These are phyloP conservation scores for Meteorus colon DNA, from an alignment of 2,888 invertebrate genomes.

Conservation along the genomic window DNA sequence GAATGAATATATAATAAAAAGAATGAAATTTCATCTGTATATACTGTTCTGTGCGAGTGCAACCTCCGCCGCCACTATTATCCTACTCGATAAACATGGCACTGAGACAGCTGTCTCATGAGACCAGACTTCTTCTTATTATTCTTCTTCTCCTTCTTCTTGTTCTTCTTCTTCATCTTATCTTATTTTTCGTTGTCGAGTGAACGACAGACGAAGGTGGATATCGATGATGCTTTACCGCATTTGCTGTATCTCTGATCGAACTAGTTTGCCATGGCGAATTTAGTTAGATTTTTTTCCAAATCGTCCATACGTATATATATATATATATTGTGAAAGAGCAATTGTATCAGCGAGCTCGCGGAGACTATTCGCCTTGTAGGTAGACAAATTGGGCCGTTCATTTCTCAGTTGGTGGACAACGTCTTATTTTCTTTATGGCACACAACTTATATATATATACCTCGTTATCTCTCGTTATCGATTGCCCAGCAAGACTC, in stretches of 20 bases:
- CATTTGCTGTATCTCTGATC: slow-evolving; percentile 13
- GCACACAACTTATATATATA: slow-evolving; percentile 44
- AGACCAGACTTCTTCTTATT: slow-evolving; percentile 31
- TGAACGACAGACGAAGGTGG: slow-evolving; percentile 8
- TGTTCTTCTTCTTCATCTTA: background rate
- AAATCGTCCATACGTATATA: background rate
- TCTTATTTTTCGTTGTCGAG: background rate
- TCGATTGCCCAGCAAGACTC: slow-evolving; percentile 59
- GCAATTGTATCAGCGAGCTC: background rate
- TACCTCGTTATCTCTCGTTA: slow-evolving; percentile 64
- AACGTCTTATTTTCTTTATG: slow-evolving; percentile 38
- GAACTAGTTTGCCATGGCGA: slow-evolving; percentile 38
- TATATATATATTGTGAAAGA: background rate
- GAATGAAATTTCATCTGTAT: slow-evolving; percentile 1
- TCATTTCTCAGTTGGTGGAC: slow-evolving; percentile 23
- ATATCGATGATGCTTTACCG: slow-evolving; percentile 10
- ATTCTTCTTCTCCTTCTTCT: background rate
- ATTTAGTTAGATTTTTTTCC: slow-evolving; percentile 32
- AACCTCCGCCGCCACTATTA: slow-evolving; percentile 31
- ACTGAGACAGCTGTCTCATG: slow-evolving; percentile 33
- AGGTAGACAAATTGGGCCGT: slow-evolving; percentile 41
- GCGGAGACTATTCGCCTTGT: background rate
- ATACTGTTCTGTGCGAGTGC: background rate
- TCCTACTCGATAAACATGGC: slow-evolving; percentile 35
- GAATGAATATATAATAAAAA: slow-evolving; percentile 30